phyloP scores from a whole-genome alignment of 2,888 invertebrate species.

The Sisyra nigra region DNA sequence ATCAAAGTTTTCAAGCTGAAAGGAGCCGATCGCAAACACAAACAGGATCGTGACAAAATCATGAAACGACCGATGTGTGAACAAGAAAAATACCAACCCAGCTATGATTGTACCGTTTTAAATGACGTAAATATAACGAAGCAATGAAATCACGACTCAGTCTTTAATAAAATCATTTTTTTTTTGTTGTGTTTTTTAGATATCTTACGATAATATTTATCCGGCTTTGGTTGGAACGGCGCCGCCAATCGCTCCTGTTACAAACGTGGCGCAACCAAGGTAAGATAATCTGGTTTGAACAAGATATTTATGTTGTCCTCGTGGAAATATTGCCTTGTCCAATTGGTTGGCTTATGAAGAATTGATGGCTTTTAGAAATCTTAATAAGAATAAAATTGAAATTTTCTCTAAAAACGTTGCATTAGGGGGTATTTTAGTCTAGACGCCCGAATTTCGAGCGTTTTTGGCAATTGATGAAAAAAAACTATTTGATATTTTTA shows the following conservation, averaged over 20 bases:
- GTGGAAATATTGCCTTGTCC: too few relatives aligned
- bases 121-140: slow-evolving; percentile 51
- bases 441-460: too few relatives aligned
- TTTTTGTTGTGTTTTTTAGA: slow-evolving; percentile 4
- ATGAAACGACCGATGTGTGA: slow-evolving; percentile 67
- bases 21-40: slow-evolving; percentile 93
- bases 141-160: too few relatives aligned
- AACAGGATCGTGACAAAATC: slow-evolving; percentile 91
- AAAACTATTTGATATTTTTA: too few relatives aligned
- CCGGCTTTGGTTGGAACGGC: neutral
- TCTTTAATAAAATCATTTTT: too few relatives aligned
- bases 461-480: too few relatives aligned
- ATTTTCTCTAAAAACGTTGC: too few relatives aligned
- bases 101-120: slow-evolving; percentile 88
- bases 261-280: neutral
- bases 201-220: slow-evolving; percentile 4
- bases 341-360: too few relatives aligned
- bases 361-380: too few relatives aligned
- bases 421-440: too few relatives aligned
- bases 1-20: slow-evolving; percentile 89
- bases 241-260: neutral
- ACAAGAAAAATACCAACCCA: slow-evolving; percentile 86
- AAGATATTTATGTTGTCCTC: too few relatives aligned
- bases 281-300: neutral
- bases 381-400: too few relatives aligned